These are phyloP conservation scores for Macrosteles quadrilineatus DNA, from an alignment of 1,140 invertebrate species.

Conservation along the genomic window DNA sequence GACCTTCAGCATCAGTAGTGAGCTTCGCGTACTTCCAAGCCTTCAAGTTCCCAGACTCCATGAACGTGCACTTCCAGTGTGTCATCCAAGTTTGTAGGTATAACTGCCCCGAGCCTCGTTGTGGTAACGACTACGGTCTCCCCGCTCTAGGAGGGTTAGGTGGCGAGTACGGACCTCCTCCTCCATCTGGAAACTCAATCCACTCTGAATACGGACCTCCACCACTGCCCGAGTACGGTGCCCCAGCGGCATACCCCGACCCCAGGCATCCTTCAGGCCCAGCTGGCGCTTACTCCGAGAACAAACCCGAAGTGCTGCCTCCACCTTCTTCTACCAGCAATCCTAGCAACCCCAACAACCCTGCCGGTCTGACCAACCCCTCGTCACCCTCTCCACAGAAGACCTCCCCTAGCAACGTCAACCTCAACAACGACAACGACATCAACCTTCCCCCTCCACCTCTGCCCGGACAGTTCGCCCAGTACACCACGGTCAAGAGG, in stretches of 20 bases:
- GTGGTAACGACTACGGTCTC: constrained; percentile 37
- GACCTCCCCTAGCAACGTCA: constrained; percentile 33
- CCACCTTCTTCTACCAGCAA: constrained; percentile 62
- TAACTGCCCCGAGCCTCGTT: constrained; percentile 87
- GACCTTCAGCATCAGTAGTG: constrained; percentile 85
- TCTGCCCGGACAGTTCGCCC: constrained; percentile 67
- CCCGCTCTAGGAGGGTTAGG: constrained; percentile 31
- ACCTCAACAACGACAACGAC: constrained; percentile 55
- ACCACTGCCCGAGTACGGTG: constrained; percentile 50
- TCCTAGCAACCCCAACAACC: constrained; percentile 46
- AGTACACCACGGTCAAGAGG: constrained; percentile 81
- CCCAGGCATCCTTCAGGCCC: constrained; percentile 79
- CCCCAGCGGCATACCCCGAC: constrained; percentile 54
- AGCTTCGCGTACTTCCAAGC: constrained; percentile 94
- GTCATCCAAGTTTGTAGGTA: constrained; percentile 93
- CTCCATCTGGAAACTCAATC: constrained; percentile 35
- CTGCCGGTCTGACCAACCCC: constrained; percentile 34
- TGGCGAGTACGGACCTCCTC: constrained; percentile 34
- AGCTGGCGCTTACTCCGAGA: constrained; percentile 77
- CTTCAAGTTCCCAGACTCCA: constrained; percentile 94
- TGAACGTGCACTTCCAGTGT: constrained; percentile 96
- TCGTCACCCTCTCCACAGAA: constrained; percentile 66
- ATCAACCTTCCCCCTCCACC: constrained; percentile 78
- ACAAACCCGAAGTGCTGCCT: constrained; percentile 74
- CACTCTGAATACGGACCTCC: constrained; percentile 70